Conservation (phyloP, 2,113 vertebrate genomes). For the Panthera tigris region DNA sequence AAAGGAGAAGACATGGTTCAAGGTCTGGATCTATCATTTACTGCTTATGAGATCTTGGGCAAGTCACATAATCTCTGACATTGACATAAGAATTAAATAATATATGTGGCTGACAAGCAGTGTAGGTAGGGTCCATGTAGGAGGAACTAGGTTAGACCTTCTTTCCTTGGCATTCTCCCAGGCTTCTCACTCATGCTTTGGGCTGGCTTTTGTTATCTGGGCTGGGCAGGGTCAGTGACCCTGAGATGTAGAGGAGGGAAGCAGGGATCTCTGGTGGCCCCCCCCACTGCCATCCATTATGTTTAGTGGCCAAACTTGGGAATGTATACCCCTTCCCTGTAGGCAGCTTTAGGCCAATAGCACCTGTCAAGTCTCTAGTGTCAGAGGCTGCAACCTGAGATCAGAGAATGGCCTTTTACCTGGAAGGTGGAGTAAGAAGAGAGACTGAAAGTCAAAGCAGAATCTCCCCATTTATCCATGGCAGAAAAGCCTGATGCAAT, state of each 20-base stretch:
- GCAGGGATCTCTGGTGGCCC: not conserved
- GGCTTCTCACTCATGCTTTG: not conserved
- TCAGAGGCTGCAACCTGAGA: constrained; percentile 3
- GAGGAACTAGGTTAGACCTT: not conserved
- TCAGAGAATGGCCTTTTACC: constrained; percentile 47
- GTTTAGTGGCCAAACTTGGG: not conserved
- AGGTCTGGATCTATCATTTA: constrained; percentile 10
- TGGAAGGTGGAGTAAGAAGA: not conserved
- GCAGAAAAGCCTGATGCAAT: not conserved
- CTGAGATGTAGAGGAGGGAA: not conserved
- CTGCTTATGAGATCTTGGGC: not conserved
- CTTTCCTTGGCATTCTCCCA: not conserved
- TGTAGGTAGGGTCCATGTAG: not conserved
- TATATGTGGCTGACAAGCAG: not conserved
- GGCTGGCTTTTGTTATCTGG: not conserved
- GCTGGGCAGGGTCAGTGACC: not conserved
- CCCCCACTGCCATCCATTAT: not conserved
- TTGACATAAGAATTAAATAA: constrained; percentile 6
- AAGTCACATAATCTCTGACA: constrained; percentile 5
- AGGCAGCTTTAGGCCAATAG: not conserved
- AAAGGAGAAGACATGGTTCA: not conserved
- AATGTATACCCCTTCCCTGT: not conserved
- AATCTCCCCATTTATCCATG: not conserved
- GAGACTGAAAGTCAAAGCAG: not conserved
- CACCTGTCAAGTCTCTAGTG: constrained; percentile 1